Evolutionary conservation across 2,797 vertebrate species (phyloP).

Genomic region (Onychomys arenicola): DNA sequence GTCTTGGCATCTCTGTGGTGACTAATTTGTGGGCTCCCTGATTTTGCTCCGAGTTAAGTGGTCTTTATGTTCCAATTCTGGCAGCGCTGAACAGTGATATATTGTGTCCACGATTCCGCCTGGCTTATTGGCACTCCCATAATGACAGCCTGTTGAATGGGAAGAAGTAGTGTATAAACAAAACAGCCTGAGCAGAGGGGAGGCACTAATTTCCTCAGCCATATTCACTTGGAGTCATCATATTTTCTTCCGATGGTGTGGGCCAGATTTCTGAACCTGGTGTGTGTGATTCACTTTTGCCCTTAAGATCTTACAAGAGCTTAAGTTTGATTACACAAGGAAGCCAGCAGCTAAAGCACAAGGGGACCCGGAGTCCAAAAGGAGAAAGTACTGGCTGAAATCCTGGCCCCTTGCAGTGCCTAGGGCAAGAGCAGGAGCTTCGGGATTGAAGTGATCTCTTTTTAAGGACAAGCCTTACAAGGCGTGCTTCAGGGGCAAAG

Average conservation of each 20-base stretch:
- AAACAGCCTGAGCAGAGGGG: neutral
- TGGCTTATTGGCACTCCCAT: constrained; percentile 43
- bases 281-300: neutral
- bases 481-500: neutral
- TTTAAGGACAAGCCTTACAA: neutral
- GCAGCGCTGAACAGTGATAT: constrained; percentile 61
- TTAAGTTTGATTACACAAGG: neutral
- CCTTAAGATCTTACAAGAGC: neutral
- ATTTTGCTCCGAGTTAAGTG: constrained; percentile 77
- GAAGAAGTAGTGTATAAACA: constrained; percentile 65
- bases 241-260: constrained; percentile 46
- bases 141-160: constrained; percentile 68
- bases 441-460: neutral
- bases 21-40: constrained; percentile 77
- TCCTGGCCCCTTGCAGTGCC: neutral
- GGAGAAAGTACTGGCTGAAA: neutral
- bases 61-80: constrained; percentile 76
- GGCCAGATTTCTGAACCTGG: constrained; percentile 61
- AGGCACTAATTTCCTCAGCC: constrained; percentile 8
- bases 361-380: neutral
- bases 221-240: neutral
- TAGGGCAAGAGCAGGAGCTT: neutral
- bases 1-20: constrained; percentile 62
- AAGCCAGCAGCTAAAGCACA: neutral
- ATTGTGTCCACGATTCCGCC: constrained; percentile 51